Conservation (phyloP, 1,140 invertebrate species). For the Drosophila repletoides region DNA sequence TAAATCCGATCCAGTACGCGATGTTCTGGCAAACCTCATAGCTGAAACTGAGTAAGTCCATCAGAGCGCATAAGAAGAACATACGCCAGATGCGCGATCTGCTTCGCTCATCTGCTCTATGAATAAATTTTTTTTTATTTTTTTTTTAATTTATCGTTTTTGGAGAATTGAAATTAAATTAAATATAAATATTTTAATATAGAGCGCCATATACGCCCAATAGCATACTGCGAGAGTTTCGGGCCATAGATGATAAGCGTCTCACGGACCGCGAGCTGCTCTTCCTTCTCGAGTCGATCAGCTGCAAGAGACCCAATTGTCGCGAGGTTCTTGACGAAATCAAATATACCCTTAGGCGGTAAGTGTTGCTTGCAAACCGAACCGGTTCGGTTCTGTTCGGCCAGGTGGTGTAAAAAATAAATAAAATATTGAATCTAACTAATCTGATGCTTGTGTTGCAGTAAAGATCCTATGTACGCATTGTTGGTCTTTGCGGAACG, state of each 20-base stretch:
- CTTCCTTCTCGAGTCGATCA: slow-evolving; percentile 51
- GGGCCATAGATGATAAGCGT: slow-evolving; percentile 54
- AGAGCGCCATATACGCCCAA: slow-evolving; percentile 60
- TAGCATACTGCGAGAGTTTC: slow-evolving; percentile 59
- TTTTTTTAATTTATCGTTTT: neutral
- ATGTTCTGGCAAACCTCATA: slow-evolving; percentile 50
- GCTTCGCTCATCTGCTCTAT: neutral
- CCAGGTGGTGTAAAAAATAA: no score
- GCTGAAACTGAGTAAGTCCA: slow-evolving; percentile 55
- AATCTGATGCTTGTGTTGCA: neutral
- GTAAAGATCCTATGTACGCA: slow-evolving; percentile 74
- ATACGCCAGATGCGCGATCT: slow-evolving; percentile 23
- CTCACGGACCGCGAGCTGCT: slow-evolving; percentile 47
- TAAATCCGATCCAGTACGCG: slow-evolving; percentile 47
- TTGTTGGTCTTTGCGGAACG: slow-evolving; percentile 64
- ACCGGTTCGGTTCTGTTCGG: no score
- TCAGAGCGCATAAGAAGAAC: neutral
- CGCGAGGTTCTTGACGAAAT: slow-evolving; percentile 49
- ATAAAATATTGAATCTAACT: no score
- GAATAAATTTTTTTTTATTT: neutral
- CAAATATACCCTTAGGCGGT: slow-evolving; percentile 45
- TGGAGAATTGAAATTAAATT: neutral
- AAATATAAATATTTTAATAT: neutral
- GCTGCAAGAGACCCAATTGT: slow-evolving; percentile 60
- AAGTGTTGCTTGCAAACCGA: slow-evolving; percentile 4